These are phyloP conservation scores for Resseliella maxima DNA, from an alignment of 2,888 invertebrate genomes.

Conservation along the genomic window DNA sequence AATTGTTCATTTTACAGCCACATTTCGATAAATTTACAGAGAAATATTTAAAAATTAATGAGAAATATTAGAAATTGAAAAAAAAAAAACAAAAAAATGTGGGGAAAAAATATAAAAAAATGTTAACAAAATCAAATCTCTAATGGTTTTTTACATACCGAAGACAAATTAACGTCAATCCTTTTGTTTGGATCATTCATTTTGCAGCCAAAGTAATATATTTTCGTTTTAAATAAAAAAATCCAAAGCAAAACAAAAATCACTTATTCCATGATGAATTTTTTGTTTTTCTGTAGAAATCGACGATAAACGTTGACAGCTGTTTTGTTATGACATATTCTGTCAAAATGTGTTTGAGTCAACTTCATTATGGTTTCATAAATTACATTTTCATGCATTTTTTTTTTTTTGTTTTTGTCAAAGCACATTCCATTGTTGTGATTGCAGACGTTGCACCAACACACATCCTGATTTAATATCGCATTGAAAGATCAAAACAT, in stretches of 20 bases:
- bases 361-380: neutral
- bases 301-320: slow-evolving; percentile 14
- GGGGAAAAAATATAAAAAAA: neutral
- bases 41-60: too few species aligned
- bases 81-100: too few species aligned
- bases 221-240: neutral
- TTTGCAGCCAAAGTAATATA: neutral
- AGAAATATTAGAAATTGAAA: too few species aligned
- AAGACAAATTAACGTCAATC: slow-evolving; percentile 67
- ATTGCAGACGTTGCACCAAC: slow-evolving; percentile 1
- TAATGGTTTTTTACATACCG: slow-evolving; percentile 60
- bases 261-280: neutral
- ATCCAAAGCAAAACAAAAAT: neutral
- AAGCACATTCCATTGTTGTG: slow-evolving; percentile 45
- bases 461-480: neutral
- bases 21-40: too few species aligned
- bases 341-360: neutral
- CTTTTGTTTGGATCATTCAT: slow-evolving; percentile 68
- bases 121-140: too few species aligned
- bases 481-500: neutral
- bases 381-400: too few species aligned
- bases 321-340: neutral
- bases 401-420: neutral
- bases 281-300: neutral
- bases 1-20: too few species aligned